A percentile compares a stretch with the other conserved stretches of the same genome.
Conservation (phyloP, 2,888 invertebrate genomes). For the Drosophila prostipennis region DNA sequence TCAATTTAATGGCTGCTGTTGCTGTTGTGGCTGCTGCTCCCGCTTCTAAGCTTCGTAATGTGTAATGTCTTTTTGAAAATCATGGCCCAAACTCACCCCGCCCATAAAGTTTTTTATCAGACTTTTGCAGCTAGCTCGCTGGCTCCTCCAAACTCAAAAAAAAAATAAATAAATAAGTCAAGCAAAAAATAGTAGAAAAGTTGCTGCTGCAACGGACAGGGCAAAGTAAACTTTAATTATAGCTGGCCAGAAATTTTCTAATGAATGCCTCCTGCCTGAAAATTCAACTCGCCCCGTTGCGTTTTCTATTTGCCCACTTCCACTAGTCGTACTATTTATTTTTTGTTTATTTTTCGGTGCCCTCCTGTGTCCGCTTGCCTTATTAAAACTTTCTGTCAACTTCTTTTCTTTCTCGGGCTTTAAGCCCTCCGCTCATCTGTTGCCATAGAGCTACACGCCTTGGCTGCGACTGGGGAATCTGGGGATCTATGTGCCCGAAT, state of each 20-base stretch:
- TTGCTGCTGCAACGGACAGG: constrained; percentile 70
- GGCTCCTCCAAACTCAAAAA: constrained; percentile 12
- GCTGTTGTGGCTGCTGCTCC: constrained; percentile 53
- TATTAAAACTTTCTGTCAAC: constrained; percentile 79
- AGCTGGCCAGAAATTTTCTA: constrained; percentile 66
- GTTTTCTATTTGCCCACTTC: constrained; percentile 59
- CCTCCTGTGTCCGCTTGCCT: constrained; percentile 57
- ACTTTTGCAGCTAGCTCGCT: constrained; percentile 52
- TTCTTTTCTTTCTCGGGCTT: constrained; percentile 63
- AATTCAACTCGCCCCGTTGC: constrained; percentile 32
- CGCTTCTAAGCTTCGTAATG: constrained; percentile 54
- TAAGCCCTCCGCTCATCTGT: constrained; percentile 61
- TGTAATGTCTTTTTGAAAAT: constrained; percentile 76
- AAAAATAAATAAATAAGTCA: not conserved
- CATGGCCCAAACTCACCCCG: constrained; percentile 39
- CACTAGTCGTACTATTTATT: constrained; percentile 33
- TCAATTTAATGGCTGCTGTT: constrained; percentile 71
- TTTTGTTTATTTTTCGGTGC: constrained; percentile 31
- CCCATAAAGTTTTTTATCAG: constrained; percentile 74
- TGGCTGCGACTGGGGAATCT: constrained; percentile 8
- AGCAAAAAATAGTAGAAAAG: constrained; percentile 47
- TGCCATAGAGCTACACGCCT: constrained; percentile 60
- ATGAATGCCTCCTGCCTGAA: constrained; percentile 57
- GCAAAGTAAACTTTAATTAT: constrained; percentile 78
- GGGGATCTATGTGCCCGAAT: constrained; percentile 36